Base-by-base conservation (phyloP, 2,888 invertebrate species). In the Cactoblastis cactorum region DNA sequence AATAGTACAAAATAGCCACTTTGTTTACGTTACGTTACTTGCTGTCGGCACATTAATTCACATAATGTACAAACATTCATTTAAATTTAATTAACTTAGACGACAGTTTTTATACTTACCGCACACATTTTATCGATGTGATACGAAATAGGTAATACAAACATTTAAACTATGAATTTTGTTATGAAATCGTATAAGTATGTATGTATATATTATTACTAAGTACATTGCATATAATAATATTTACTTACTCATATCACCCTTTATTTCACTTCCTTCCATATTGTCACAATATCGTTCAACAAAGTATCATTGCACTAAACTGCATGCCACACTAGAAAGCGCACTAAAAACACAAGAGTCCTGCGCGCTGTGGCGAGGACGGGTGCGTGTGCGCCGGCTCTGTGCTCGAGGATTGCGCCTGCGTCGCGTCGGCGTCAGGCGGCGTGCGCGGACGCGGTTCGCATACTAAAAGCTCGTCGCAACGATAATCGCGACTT, bases 381-480 rank as follows among this genome's bases (percentile, higher is more conserved):
- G 74, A 77, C 69, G 65, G 66, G 64, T 68, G 63, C 61, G 70
- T 71, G 69, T 64, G 64, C 65, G 69, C 69, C 66, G 65, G 58
- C 55, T 62, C 59, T 61, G 61, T 65, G 70, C 60, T 59, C 61
- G 60, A 57, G 59, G 53, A 52, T 52, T 53, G 62, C 37, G 37
- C 37, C 17, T 3, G 37, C 60, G 55, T 69, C 5, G 37, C 60
- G 55, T 69, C 80, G 84, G 85, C 87, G 85, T 83, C 86, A 76
- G 74, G 77, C 83, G 74, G 69, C 83, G 79, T 67, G 60, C 61
- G 70, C 83, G 84, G 80, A 87, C 87, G 80, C 86, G 72, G 74
- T 73, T 72, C 80, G 89, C 83, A 89, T 88, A 88, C 86, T 88
- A 89, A 88, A 78, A 77, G 67, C 72, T 62, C 61, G 74, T 63